Base-by-base conservation (phyloP, 2,113 vertebrate genomes). In the Verasper variegatus region DNA sequence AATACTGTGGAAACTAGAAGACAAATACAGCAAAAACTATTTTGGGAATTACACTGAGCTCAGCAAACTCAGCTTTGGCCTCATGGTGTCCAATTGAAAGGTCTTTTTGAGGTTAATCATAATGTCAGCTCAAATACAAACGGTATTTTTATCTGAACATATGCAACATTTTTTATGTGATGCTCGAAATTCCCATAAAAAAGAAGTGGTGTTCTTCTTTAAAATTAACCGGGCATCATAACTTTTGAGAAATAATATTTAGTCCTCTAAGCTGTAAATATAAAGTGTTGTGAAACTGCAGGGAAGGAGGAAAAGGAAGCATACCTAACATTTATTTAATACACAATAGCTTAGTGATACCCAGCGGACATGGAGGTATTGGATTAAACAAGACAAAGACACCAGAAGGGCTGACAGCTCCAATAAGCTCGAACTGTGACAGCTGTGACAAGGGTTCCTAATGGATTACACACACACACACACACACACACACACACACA, bases 361-460 rank as follows among this genome's bases (percentile, higher is more conserved):
- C 79, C 24, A 1, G 21, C 37, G 54, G 70, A 66, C 51, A 35
- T 5, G 65, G 7, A 54, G 64, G 61, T 68, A 56, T 24, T 81
- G 42, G 61, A 75, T 78, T 80, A 54, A 75, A 65, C 42, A 6
- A 65, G 51, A 85, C 27, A 68, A 79, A 74, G 73, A 80, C 24
- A 80, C 27, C 26, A 71, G 57, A 49, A 40, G 62, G 63, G n/a
- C 68, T 57, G 83, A 64, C 75, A 85, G 40, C 76, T 78, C 47
- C 74, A 76, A 73, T 68, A 68, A 81, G 63, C 24, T 70, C 21
- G 57, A 42, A n/a, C 65, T 24, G 13, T 78, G 78, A 83, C 78
- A 74, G 74, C 58, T 81, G 74, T 79, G 68, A 76, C 75, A 81
- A 58, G 54, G 59, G 40, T 71, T 70, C 78, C 71, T 65, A 40